Evolutionary conservation across 2,888 invertebrate species (phyloP), one percentile per base, ranked within the genome.

Genomic region (Ophraella communa): DNA sequence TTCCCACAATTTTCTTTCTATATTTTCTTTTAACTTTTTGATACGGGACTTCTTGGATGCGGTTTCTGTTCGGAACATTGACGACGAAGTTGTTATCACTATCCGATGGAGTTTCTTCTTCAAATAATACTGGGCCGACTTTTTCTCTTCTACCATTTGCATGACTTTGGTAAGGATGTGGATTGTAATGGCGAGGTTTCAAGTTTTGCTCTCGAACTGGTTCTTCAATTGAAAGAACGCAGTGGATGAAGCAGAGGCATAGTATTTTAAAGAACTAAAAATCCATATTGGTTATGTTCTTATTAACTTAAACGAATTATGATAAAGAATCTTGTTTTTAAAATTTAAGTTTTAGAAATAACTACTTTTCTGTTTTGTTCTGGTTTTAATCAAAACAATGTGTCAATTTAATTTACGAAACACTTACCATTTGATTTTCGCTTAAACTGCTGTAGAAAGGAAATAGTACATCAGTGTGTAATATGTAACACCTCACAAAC

Each of bases 171-270:
- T 78, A 79, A 4, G 83, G 82, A 76, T 83, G 83, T 30, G 81
- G 82, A 74, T 84, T 83, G 75, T 80, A 83, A 74, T 83, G 78
- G 60, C 82, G 75, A 4, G 83, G 82, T 33, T 76, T 72, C 39
- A 83, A 76, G 65, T 77, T 78, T 65, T 81, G 75, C 74, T 80
- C 82, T 55, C 79, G 76, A 3, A 59, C 23, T 21, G 74, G 74
- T 69, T 79, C 78, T 70, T 81, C 59, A 21, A 49, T 17, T 18
- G 59, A 24, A 8, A 47, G 11, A 17, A 5, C 44, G 3, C 21
- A 14, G 17, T 47, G 33, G 21, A 59, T 14, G 1, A 33, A 24
- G 42, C 35, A 59, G 17, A 51, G 78, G 42, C 74, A 59, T 33
- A 58, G 49, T 39, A 42, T 17, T 17, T 27, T 51, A 55, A 62